These are phyloP conservation scores for Nomada lathburiana DNA, from an alignment of 2,888 invertebrate genomes.

Conservation along the genomic window DNA sequence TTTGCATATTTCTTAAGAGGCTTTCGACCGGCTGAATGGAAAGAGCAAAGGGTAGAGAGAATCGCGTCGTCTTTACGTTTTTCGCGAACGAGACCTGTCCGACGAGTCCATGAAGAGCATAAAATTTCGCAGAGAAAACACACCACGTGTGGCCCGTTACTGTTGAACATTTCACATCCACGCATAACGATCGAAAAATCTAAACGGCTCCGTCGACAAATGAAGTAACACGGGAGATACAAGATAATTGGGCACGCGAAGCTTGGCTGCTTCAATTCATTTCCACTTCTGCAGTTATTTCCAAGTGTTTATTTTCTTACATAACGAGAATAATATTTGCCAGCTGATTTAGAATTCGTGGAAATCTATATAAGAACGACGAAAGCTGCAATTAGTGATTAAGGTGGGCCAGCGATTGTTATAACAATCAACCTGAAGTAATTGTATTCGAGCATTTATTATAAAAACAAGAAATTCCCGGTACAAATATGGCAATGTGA, in stretches of 20 bases:
- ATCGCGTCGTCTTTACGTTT: slow-evolving; percentile 10
- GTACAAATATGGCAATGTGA: slow-evolving; percentile 23
- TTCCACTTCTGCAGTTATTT: not conserved
- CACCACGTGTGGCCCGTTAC: not conserved
- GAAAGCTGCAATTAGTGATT: not conserved
- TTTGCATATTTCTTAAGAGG: slow-evolving; percentile 49
- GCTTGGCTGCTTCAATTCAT: not conserved
- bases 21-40: slow-evolving; percentile 24
- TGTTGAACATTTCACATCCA: not conserved
- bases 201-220: not conserved
- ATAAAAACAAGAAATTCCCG: not conserved
- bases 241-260: not conserved
- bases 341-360: not conserved
- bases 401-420: not conserved
- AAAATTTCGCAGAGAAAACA: slow-evolving; percentile 1
- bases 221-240: not conserved
- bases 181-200: not conserved
- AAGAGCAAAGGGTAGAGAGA: slow-evolving; percentile 56
- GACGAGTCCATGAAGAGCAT: slow-evolving; percentile 13
- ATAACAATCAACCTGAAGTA: not conserved
- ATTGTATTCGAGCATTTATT: not conserved
- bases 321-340: not conserved
- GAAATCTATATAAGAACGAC: not conserved
- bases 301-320: not conserved
- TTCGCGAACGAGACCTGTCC: slow-evolving; percentile 28